Evolutionary conservation across 35 echinoderm and acorn worm genomes (phyloP).

Genomic region (Ophiothrix spiculata): DNA sequence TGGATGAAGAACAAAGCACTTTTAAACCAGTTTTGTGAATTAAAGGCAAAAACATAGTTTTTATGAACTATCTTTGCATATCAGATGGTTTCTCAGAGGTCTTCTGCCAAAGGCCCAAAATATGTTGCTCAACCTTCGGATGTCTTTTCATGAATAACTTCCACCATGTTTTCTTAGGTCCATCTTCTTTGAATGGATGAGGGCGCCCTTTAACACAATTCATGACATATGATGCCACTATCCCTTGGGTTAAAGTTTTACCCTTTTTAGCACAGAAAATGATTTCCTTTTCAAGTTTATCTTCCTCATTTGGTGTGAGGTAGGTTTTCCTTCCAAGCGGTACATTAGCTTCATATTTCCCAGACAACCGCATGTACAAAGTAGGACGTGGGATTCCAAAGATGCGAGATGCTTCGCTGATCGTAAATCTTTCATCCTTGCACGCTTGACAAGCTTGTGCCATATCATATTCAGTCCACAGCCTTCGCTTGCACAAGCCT

Average conservation of each 20-base stretch:
- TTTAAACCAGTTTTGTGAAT: too few relatives aligned
- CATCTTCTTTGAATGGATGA: background rate
- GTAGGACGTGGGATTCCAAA: background rate
- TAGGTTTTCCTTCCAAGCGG: background rate
- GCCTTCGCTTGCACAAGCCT: background rate
- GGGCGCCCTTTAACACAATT: background rate
- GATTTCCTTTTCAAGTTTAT: background rate
- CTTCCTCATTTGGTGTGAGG: background rate
- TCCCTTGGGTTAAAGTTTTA: background rate
- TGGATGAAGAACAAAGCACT: too few relatives aligned
- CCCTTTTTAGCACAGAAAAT: background rate
- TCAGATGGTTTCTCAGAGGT: background rate
- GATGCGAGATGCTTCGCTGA: background rate
- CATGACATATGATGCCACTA: background rate
- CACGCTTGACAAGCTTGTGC: background rate
- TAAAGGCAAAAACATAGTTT: too few relatives aligned
- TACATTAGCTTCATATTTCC: background rate
- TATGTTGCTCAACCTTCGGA: background rate
- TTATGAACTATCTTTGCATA: too few relatives aligned
- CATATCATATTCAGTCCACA: background rate
- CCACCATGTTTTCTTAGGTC: background rate
- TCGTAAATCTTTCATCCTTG: background rate
- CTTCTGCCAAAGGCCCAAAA: background rate
- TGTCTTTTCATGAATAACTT: background rate
- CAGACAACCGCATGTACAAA: background rate